Evolutionary conservation across 2,797 vertebrate species (phyloP).

Genomic region (Garrulus glandarius): DNA sequence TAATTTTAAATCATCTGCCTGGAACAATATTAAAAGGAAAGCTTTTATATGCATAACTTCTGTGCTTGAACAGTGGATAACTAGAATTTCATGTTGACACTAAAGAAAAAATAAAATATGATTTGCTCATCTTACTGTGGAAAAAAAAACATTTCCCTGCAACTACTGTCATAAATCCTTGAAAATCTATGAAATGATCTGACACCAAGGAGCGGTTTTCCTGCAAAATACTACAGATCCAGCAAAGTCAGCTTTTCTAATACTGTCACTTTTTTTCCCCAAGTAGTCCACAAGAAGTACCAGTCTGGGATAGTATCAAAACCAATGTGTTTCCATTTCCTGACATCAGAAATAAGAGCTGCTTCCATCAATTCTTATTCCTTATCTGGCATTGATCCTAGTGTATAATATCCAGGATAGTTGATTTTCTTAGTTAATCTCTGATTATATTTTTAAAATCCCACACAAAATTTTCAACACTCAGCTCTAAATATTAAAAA

Average conservation of each 20-base stretch:
- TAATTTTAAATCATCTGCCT: constrained; percentile 9
- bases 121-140: constrained; percentile 5
- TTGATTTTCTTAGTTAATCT: neutral
- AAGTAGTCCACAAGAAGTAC: neutral
- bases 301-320: neutral
- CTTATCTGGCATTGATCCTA: neutral
- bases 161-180: constrained; percentile 32
- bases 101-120: constrained; percentile 14
- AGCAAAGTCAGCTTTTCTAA: constrained; percentile 31
- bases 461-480: neutral
- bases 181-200: neutral
- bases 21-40: neutral
- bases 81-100: neutral
- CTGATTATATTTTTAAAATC: neutral
- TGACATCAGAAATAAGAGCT: neutral
- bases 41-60: neutral
- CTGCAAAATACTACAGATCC: constrained; percentile 11
- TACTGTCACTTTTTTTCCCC: neutral
- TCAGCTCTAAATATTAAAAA: neutral
- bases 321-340: neutral
- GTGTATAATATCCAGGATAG: neutral
- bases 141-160: constrained; percentile 30
- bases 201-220: neutral
- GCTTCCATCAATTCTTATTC: neutral
- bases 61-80: neutral